These are phyloP conservation scores for Pachydiplax longipennis DNA, from an alignment of 2,888 invertebrate genomes.

Conservation along the genomic window DNA sequence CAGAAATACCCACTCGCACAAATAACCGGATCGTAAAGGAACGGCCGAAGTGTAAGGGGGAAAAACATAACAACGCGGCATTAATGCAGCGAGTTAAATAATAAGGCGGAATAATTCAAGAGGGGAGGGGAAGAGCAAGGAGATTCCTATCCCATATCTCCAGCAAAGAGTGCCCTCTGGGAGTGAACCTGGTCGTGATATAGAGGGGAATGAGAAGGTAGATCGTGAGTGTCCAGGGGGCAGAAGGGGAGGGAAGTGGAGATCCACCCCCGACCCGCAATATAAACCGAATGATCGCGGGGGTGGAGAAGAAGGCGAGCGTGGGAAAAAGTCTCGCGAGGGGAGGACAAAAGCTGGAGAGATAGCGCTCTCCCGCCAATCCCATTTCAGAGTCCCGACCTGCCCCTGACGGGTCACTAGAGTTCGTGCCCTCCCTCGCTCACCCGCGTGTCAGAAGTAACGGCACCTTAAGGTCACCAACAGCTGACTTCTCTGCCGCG, in stretches of 20 bases:
- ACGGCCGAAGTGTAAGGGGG: neutral
- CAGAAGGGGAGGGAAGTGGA: neutral
- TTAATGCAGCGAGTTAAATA: conserved; percentile 32
- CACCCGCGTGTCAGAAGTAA: conserved; percentile 23
- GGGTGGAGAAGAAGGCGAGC: neutral
- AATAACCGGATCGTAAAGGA: neutral
- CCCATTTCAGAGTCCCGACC: conserved; percentile 1
- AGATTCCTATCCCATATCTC: neutral
- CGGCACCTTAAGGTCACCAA: conserved; percentile 37
- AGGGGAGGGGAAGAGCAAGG: neutral
- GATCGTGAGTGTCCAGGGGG: conserved; percentile 42
- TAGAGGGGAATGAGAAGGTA: neutral
- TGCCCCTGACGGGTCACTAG: conserved; percentile 39
- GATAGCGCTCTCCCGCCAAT: conserved; percentile 5
- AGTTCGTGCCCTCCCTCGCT: conserved; percentile 18
- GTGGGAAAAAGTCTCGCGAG: neutral
- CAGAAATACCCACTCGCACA: neutral
- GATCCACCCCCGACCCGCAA: conserved; percentile 22
- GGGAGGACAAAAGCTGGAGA: conserved; percentile 17
- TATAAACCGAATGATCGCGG: neutral
- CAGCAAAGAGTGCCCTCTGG: neutral
- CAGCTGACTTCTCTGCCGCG: conserved; percentile 27
- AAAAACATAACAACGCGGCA: neutral
- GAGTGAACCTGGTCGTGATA: neutral
- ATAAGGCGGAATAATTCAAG: conserved; percentile 33